Base-by-base conservation (phyloP, 1,140 invertebrate genomes). In the Drosophila repleta region DNA sequence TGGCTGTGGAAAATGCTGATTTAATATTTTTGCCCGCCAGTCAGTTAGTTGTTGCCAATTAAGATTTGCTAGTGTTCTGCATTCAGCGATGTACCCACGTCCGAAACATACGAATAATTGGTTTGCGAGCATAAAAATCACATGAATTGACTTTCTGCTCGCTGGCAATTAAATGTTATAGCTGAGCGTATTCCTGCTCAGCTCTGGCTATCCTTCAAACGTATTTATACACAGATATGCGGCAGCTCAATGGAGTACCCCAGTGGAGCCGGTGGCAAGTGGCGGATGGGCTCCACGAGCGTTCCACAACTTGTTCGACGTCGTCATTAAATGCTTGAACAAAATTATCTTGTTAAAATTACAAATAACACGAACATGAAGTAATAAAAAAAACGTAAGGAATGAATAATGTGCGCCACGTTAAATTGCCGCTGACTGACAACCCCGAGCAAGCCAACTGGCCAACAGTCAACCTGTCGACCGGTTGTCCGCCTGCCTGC, bases 341-440 rank as follows among this genome's bases (percentile, higher is more conserved):
- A 91, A 91, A 91, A 91, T 91, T 91, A 91, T 91, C 90, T 91
- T 91, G 90, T 91, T 91, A 91, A 91, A 91, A 91, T 91, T 91
- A 91, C 90, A 91, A 91, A 91, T 91, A 91, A 90, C 90, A 91
- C 79, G 90, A 91, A 87, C 82, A 83, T 76, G 82, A 60, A 87
- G 85, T 87, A 90, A 91, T 91, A 91, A 90, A 85, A 90, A 29
- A 82, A 90, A 90, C 76, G 76, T 85, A 85, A 73, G 81, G 83
- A 88, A 88, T 89, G 83, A 88, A 88, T 88, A 88, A 88, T 88
- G 83, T 83, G 83, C 83, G 79, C 83, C 83, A 88, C 83, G 83
- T 79, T 88, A 87, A 87, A 82, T 88, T 84, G 79, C 52, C 66
- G 75, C 72, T 79, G 81, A 70, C 70, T 58, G 71, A 48, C 71